Base-by-base conservation (phyloP, 2,797 vertebrate species). In the Pantherophis vulpinus region DNA sequence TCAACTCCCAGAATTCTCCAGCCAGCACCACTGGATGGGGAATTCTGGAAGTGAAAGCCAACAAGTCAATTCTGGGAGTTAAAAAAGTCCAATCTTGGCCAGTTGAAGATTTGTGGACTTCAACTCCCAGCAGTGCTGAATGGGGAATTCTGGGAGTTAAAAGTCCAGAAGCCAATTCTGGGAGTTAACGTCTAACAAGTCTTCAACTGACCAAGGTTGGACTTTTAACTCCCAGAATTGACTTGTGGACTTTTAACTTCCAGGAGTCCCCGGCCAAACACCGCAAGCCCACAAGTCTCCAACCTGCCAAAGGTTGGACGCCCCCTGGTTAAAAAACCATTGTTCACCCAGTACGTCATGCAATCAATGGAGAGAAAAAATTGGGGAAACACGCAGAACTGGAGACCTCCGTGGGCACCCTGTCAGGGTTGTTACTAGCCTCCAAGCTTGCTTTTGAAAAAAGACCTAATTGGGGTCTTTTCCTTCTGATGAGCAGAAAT, bases 401-500 rank as follows among this genome's bases (percentile, higher is more conserved):
- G 37, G 20, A 23, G 37, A 2, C 9, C 0, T 18, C 2, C 0
- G 1, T 20, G 32, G 32, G 70, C 16, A 70, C 14, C 13, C 1
- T 70, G 1, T 6, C 2, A 3, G n/a, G 6, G 0, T 23, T 20
- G 74, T 25, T 47, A 5, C 37, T 42, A 10, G 37, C 37, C 20
- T 42, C 42, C 32, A 42, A 42, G 9, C 8, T 47, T 83, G 74
- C 74, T 83, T 83, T 83, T 25, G 4, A 47, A 42, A 47, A 79
- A 83, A 37, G 9, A 25, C 4, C 74, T 25, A 42, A 47, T 12
- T 1, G 0, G 8, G 8, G 9, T 42, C 32, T 20, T 42, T 79
- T 54, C 32, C 8, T 79, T 23, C 74, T 83, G 20, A 42, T 47
- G 37, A 83, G 37, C 74, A 25, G 74, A 79, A 79, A 42, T 18